Evolutionary conservation across 2,113 vertebrate genomes (phyloP), one percentile per base, ranked within the genome.

Genomic region (Tricholaema leucomelas): DNA sequence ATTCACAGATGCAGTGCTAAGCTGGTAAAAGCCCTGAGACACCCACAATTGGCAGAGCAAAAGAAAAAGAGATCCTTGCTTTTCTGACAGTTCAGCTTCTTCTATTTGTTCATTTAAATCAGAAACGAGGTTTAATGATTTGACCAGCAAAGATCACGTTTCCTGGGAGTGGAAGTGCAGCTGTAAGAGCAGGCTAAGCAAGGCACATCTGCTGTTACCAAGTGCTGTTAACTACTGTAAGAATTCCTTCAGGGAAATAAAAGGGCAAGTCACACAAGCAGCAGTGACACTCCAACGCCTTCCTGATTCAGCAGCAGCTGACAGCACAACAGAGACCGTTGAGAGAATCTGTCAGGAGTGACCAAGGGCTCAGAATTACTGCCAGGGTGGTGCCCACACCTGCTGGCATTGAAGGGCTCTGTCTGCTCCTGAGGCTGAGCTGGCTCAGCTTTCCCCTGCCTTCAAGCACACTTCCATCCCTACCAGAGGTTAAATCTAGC

Each of bases 311-410:
- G 12, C 6, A 28, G 64, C 40, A 85, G 46, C 40, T 69, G 44
- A 25, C 2, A 50, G 58, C 33, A 63, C 65, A 61, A 30, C 31
- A 74, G 19, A 46, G 10, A 36, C 12, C 8, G 8, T 28, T 18
- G 19, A 12, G 54, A 78, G 30, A 58, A 67, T 35, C 14, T 15
- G 30, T 8, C 27, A 1, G 9, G 33, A 31, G 48, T 1, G 17
- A 20, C 17, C 50, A 48, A 55, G n/a, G 2, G 10, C 56, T 77
- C 64, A 33, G 28, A 17, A 27, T 77, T 8, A 13, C 9, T 2
- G 8, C 1, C 1, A 5, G 8, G 25, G 60, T 0, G 0, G 5
- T 14, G 59, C 6, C 46, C 4, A 1, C 25, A 10, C 23, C 44
- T 0, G 0, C 46, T 19, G 30, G 6, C 18, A 21, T 54, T 50